A percentile compares a stretch with the other conserved stretches of the same genome.
These are phyloP conservation scores for Melanophora roralis DNA, from an alignment of 2,888 invertebrate genomes.

Conservation along the genomic window DNA sequence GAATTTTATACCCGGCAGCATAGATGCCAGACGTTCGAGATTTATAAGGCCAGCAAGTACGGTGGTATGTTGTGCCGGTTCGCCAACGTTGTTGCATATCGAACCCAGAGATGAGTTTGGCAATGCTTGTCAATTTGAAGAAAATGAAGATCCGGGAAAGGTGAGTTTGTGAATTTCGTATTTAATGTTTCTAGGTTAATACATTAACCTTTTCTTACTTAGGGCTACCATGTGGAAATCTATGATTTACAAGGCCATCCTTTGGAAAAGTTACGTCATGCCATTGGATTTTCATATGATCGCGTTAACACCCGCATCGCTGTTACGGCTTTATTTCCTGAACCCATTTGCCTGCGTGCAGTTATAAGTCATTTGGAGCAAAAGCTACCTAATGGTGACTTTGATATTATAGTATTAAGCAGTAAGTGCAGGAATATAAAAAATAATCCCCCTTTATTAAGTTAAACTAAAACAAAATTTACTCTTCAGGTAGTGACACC, in stretches of 20 bases:
- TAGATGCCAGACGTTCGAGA: constrained; percentile 89
- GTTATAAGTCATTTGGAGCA: constrained; percentile 86
- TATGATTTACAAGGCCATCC: constrained; percentile 80
- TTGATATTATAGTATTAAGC: constrained; percentile 93
- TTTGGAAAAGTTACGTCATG: constrained; percentile 79
- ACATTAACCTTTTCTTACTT: constrained; percentile 56
- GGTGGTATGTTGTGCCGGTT: constrained; percentile 88
- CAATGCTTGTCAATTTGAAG: constrained; percentile 85
- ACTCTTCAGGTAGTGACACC: constrained; percentile 83
- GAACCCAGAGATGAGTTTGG: constrained; percentile 95
- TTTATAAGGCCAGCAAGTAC: constrained; percentile 90
- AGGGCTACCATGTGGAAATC: constrained; percentile 83
- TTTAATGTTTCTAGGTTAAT: neutral
- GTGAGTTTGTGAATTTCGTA: constrained; percentile 68
- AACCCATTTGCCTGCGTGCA: constrained; percentile 89
- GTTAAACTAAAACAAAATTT: neutral
- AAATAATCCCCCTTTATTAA: no score
- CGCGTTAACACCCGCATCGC: constrained; percentile 86
- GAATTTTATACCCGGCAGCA: constrained; percentile 89
- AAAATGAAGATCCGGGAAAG: constrained; percentile 81
- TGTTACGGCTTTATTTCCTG: constrained; percentile 86
- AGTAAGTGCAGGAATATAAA: no score
- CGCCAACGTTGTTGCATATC: constrained; percentile 87
- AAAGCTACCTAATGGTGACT: constrained; percentile 91
- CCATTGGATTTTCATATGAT: constrained; percentile 85